These are phyloP conservation scores for Rhegmatorhina hoffmannsi DNA, from an alignment of 2,113 vertebrate species.

Conservation along the genomic window DNA sequence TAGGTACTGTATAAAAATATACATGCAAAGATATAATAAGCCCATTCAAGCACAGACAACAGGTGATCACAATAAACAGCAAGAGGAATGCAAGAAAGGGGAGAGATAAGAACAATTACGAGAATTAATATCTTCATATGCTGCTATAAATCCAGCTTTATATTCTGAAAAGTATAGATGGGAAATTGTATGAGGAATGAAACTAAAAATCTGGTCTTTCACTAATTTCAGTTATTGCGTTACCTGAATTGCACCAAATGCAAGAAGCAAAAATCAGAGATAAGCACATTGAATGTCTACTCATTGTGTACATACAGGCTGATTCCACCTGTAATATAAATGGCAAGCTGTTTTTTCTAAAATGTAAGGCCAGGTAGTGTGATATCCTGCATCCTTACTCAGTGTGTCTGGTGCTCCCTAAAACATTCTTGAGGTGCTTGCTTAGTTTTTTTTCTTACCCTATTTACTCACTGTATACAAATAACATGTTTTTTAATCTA, in stretches of 20 bases:
- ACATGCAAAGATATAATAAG: background rate
- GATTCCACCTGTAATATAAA: background rate
- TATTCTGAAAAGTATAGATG: background rate
- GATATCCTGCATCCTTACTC: background rate
- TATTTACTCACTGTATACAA: background rate
- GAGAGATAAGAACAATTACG: background rate
- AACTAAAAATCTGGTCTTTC: background rate
- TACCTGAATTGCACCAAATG: background rate
- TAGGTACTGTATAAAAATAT: background rate
- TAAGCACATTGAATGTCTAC: background rate
- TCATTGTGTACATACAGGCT: background rate
- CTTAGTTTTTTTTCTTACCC: background rate
- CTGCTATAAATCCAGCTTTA: background rate
- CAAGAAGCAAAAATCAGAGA: background rate
- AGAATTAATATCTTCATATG: background rate
- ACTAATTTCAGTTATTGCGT: background rate
- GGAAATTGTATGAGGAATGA: background rate
- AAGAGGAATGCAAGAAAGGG: background rate
- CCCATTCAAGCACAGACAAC: background rate
- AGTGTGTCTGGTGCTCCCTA: background rate
- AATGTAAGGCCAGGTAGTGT: background rate
- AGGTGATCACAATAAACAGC: background rate
- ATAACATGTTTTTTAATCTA: background rate
- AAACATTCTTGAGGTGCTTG: background rate
- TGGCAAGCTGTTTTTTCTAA: background rate